phyloP scores from a whole-genome alignment of 1,140 invertebrate species.

The Drosophila equinoxialis region DNA sequence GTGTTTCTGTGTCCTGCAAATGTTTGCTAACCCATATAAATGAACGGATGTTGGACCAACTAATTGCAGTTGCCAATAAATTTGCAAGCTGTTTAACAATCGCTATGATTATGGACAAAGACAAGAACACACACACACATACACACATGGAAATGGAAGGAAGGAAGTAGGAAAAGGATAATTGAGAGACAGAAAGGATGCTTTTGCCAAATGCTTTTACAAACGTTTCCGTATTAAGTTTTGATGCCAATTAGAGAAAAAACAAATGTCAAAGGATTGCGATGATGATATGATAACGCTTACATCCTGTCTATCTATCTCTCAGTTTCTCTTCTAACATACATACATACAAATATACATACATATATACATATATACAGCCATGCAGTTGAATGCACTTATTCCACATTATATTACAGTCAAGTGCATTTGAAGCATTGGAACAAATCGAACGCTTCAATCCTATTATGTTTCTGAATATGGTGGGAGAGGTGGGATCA shows the following conservation, averaged over 20 bases:
- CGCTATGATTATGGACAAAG: neutral
- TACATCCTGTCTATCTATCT: neutral
- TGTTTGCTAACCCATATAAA: constrained; percentile 3
- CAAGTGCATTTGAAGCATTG: constrained; percentile 28
- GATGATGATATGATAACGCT: constrained; percentile 34
- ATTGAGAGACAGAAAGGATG: constrained; percentile 14
- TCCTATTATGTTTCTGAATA: constrained; percentile 10
- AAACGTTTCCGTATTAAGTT: constrained; percentile 60
- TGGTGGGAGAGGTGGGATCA: too few relatives aligned
- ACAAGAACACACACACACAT: neutral
- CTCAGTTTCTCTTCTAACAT: neutral
- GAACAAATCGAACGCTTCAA: constrained; percentile 37
- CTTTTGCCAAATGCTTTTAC: constrained; percentile 75
- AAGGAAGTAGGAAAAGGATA: neutral
- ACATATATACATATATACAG: neutral
- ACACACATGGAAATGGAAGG: neutral
- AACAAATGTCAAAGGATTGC: constrained; percentile 14
- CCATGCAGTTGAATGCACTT: constrained; percentile 51
- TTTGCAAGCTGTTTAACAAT: constrained; percentile 28
- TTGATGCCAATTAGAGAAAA: constrained; percentile 41
- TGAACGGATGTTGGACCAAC: constrained; percentile 48
- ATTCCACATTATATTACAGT: constrained; percentile 61
- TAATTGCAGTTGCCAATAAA: constrained; percentile 65
- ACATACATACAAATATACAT: too few relatives aligned
- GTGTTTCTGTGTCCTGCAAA: neutral